Conservation (phyloP, 2,113 vertebrate species). For the Pristiophorus japonicus region DNA sequence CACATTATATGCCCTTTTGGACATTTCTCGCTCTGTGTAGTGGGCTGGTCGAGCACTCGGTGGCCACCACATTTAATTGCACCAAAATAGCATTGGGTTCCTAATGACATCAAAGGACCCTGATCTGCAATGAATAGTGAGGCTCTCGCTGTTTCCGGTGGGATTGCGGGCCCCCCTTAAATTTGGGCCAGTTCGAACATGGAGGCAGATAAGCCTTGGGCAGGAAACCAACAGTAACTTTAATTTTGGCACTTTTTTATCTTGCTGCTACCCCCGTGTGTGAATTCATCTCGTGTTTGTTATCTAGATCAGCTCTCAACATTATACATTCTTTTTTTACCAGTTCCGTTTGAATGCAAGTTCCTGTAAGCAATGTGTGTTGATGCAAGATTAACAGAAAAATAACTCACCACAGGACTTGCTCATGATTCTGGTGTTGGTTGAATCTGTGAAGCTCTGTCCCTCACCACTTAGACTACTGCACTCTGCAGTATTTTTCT, state of each 20-base stretch:
- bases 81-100: too few species aligned
- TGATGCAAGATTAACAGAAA: not conserved
- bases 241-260: too few species aligned
- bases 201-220: not conserved
- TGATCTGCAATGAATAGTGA: too few species aligned
- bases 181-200: not conserved
- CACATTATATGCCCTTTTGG: too few species aligned
- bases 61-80: too few species aligned
- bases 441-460: not conserved
- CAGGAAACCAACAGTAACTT: not conserved
- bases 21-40: too few species aligned
- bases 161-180: not conserved
- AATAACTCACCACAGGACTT: not conserved
- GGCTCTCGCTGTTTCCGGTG: too few species aligned
- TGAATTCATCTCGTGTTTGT: not conserved
- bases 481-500: not conserved
- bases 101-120: too few species aligned
- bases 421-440: not conserved
- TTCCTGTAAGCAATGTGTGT: not conserved
- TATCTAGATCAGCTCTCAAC: not conserved
- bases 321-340: too few species aligned
- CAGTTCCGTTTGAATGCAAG: not conserved
- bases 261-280: not conserved
- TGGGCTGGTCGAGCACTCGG: too few species aligned
- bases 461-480: not conserved